Base-by-base conservation (phyloP, 1,140 invertebrate species). In the Drosophila eugracilis region DNA sequence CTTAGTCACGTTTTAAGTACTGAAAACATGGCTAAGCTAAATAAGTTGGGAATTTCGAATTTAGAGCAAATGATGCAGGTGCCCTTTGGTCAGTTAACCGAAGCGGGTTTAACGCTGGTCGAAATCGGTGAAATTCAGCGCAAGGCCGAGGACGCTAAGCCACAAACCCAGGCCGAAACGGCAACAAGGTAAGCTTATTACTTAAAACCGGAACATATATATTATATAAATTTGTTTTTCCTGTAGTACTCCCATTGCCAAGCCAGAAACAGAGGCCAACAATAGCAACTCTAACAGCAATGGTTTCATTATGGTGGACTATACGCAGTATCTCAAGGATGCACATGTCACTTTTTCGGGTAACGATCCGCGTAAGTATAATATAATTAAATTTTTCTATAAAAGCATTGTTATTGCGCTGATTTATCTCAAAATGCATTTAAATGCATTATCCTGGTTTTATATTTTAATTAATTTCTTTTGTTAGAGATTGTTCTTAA, bases 51-150 rank as follows among this genome's bases (percentile, higher is more conserved):
- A 50, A 93, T 94, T 44, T 92, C 92, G 48, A 94, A 93, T 85
- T 88, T 94, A 78, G 93, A 94, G 75, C 93, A 94, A 72, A 80
- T 94, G 62, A 91, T 92, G 59, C 92, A 93, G 76, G 90, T 94
- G 12, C 94, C 93, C 26, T 92, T 94, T 58, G 92, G 93, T 14
- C 93, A 94, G 74, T 69, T 94, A 36, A 94, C 93, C 69, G 92
- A 93, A 72, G 92, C 93, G 74, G 94, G 94, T 5, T 90, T 94
- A 28, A 93, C 93, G 3, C 81, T 94, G 48, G 92, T 92, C 75
- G 93, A 94, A 85, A 93, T 94, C 19, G 93, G 93, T 26, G 93
- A 94, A 86, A 94, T 94, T 59, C 94, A 94, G 81, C 85, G 93
- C 28, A 94, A 93, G 84, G 93, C 93, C n/a, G 67, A 66, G 6